Conservation (phyloP, 2,797 vertebrate species). For the Erpetoichthys calabaricus region DNA sequence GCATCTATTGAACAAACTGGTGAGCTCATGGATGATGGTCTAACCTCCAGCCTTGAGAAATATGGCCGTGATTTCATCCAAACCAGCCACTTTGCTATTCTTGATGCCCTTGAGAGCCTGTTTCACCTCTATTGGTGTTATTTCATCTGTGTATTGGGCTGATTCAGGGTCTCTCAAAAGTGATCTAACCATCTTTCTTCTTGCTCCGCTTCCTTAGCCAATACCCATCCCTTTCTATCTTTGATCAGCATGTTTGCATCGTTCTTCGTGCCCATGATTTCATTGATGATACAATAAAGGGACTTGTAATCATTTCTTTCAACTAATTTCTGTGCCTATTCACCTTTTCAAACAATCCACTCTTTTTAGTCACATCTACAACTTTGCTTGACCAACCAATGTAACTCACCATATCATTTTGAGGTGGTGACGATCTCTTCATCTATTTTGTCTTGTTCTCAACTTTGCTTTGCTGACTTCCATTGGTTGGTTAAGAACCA, state of each 20-base stretch:
- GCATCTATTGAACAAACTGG: neutral
- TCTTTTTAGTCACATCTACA: conserved; percentile 5
- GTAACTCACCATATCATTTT: too few species aligned
- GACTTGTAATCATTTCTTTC: conserved; percentile 5
- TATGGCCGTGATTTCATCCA: conserved; percentile 7
- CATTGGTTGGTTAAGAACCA: too few species aligned
- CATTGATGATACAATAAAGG: conserved; percentile 12
- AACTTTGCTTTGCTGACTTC: too few species aligned
- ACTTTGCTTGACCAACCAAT: too few species aligned
- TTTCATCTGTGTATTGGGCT: conserved; percentile 1
- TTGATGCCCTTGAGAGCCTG: neutral
- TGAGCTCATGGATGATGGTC: neutral
- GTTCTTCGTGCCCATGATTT: conserved; percentile 9
- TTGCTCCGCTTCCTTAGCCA: conserved; percentile 3
- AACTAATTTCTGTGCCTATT: conserved; percentile 12
- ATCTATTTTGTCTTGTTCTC: too few species aligned
- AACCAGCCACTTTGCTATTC: conserved; percentile 4
- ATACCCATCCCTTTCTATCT: conserved; percentile 3
- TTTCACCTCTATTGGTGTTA: neutral
- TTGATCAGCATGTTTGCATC: conserved; percentile 8
- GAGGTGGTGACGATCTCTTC: too few species aligned
- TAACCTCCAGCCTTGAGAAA: neutral
- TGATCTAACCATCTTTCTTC: conserved; percentile 9
- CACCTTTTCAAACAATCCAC: conserved; percentile 12
- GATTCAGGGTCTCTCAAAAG: conserved; percentile 1